Percentiles rank a stretch among this genome's conserved stretches.
Evolutionary conservation across 1,140 invertebrate genomes (phyloP).

Genomic region (Stenopsyche tienmushanensis): DNA sequence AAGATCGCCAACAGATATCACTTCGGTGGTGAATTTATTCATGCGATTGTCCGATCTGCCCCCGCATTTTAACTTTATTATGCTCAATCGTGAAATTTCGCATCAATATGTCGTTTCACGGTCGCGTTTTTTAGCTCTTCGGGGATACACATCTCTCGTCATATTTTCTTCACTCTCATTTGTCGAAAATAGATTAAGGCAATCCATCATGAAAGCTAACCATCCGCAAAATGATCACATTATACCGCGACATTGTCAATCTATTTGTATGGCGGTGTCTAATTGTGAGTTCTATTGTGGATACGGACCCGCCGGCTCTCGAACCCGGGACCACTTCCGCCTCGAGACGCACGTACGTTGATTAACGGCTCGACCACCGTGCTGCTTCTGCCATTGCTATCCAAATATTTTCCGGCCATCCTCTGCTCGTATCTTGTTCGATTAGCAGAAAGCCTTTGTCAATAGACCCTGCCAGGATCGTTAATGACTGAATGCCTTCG

Average conservation of each 20-base stretch:
- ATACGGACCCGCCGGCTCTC: not conserved
- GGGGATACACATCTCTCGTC: not conserved
- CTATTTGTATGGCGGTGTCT: constrained; percentile 17
- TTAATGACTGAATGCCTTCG: too few species aligned
- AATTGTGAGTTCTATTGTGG: constrained; percentile 12
- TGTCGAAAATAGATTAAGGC: not conserved
- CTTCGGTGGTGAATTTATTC: constrained; percentile 7
- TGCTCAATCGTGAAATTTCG: constrained; percentile 12
- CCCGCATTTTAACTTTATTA: constrained; percentile 6
- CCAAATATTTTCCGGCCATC: too few species aligned
- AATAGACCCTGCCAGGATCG: too few species aligned
- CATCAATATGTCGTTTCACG: constrained; percentile 9
- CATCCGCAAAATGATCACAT: constrained; percentile 23
- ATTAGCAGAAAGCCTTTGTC: too few species aligned
- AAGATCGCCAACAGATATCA: constrained; percentile 1
- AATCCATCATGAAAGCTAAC: constrained; percentile 15
- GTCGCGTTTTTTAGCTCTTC: not conserved
- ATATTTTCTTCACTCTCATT: not conserved
- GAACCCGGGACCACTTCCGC: constrained; percentile 6
- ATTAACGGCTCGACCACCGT: constrained; percentile 7
- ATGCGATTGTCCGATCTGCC: constrained; percentile 1
- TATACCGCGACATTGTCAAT: constrained; percentile 19
- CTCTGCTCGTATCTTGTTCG: too few species aligned
- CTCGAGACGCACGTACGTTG: constrained; percentile 23
- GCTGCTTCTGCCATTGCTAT: not conserved